phyloP scores from a whole-genome alignment of 2,888 invertebrate genomes.

The Malthinus seriepunctatus region DNA sequence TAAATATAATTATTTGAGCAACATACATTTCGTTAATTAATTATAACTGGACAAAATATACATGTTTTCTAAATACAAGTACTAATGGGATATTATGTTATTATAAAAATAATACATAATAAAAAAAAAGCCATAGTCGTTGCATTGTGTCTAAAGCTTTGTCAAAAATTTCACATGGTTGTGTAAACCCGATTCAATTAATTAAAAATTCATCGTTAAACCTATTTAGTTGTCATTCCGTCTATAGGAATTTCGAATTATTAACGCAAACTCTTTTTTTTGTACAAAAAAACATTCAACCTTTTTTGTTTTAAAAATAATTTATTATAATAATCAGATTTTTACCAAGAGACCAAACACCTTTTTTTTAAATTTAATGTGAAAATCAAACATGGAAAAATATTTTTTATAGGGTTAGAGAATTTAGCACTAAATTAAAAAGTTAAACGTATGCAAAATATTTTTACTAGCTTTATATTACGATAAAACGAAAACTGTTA shows the following conservation, averaged over 20 bases:
- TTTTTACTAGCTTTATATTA: background rate
- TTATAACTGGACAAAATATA: too few species aligned
- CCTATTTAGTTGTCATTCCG: conserved; percentile 21
- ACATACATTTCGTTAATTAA: too few species aligned
- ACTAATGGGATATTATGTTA: too few species aligned
- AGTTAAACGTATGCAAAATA: too few species aligned
- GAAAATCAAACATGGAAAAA: background rate
- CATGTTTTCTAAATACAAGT: too few species aligned
- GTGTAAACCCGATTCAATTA: conserved; percentile 21
- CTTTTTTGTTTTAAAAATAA: conserved; percentile 8
- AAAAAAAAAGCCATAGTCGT: conserved; percentile 3
- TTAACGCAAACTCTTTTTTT: conserved; percentile 19
- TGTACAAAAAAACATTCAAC: conserved; percentile 14
- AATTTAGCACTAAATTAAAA: too few species aligned
- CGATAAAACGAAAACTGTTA: conserved; percentile 2
- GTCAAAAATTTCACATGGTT: conserved; percentile 16
- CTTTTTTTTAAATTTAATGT: background rate
- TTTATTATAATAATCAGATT: background rate
- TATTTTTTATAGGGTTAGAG: too few species aligned
- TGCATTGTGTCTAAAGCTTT: conserved; percentile 14
- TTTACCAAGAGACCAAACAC: background rate
- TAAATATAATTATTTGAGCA: too few species aligned
- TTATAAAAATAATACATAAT: background rate
- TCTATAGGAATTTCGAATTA: conserved; percentile 16
- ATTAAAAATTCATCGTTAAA: conserved; percentile 18